Evolutionary conservation across 2,797 vertebrate species (phyloP).

Genomic region (Anguilla anguilla): DNA sequence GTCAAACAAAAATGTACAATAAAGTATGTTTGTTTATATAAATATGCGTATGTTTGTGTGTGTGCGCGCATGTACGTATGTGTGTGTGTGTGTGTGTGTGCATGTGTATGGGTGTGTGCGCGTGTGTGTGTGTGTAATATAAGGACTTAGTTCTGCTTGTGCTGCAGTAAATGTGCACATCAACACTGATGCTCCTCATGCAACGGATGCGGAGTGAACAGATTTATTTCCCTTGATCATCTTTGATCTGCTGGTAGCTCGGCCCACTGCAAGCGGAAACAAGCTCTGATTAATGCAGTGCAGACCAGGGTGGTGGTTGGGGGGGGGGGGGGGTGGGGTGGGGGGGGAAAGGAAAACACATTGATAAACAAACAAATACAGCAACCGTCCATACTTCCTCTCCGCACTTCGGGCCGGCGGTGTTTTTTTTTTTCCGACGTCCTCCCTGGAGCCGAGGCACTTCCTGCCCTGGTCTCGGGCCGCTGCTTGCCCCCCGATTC

Average conservation of each 20-base stretch:
- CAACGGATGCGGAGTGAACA: neutral
- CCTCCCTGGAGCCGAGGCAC: neutral
- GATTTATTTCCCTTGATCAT: conserved; percentile 8
- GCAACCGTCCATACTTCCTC: neutral
- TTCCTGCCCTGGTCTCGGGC: neutral
- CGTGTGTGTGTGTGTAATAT: neutral
- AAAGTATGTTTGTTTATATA: neutral
- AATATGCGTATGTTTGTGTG: neutral
- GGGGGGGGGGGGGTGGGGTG: neutral
- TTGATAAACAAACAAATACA: conserved; percentile 7
- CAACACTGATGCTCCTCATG: neutral
- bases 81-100: neutral
- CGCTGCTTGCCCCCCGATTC: neutral
- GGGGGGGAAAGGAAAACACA: neutral
- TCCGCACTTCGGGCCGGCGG: neutral
- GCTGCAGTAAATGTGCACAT: neutral
- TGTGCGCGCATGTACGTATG: neutral
- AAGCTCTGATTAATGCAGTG: neutral
- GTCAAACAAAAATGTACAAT: neutral
- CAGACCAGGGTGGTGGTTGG: neutral
- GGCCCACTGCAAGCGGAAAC: neutral
- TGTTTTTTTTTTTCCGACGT: neutral
- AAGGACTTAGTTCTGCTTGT: neutral
- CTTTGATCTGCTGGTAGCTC: neutral
- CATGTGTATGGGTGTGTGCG: neutral